Conservation (phyloP, 2,888 invertebrate genomes). For the Heliconius ethilla region DNA sequence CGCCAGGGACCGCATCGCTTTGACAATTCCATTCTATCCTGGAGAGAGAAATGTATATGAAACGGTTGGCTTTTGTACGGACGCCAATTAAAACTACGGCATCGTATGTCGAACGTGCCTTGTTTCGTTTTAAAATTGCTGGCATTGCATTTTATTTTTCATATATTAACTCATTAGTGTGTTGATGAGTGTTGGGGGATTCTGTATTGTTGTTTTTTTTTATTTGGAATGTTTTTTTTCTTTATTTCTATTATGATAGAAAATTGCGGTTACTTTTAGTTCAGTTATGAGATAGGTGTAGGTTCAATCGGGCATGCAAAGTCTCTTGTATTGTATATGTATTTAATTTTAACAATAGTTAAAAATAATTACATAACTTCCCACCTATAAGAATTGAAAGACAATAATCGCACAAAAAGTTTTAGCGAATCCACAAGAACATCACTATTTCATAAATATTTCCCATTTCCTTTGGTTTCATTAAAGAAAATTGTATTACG, state of each 20-base stretch:
- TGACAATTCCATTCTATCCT: slow-evolving; percentile 30
- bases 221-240: not conserved
- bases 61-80: slow-evolving; percentile 37
- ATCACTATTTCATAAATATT: not conserved
- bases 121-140: slow-evolving; percentile 24
- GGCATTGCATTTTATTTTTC: slow-evolving; percentile 11
- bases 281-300: too few relatives aligned
- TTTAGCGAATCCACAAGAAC: not conserved
- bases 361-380: too few relatives aligned
- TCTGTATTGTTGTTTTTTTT: not conserved
- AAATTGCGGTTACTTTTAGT: too few relatives aligned
- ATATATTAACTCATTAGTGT: slow-evolving; percentile 9
- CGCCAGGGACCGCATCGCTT: slow-evolving; percentile 32
- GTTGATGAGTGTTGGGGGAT: not conserved
- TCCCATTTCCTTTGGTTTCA: not conserved
- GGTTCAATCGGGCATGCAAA: too few relatives aligned
- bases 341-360: too few relatives aligned
- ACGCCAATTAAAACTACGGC: slow-evolving; percentile 38
- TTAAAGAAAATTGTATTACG: slow-evolving; percentile 22
- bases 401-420: too few relatives aligned
- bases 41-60: slow-evolving; percentile 38
- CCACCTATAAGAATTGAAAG: too few relatives aligned
- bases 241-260: not conserved
- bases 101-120: slow-evolving; percentile 32
- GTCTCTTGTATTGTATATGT: too few relatives aligned